A percentile compares a stretch with the other conserved stretches of the same genome.
Evolutionary conservation across 53 echinoderm and acorn worm species (phyloP).

Genomic region (Holothuria scabra): DNA sequence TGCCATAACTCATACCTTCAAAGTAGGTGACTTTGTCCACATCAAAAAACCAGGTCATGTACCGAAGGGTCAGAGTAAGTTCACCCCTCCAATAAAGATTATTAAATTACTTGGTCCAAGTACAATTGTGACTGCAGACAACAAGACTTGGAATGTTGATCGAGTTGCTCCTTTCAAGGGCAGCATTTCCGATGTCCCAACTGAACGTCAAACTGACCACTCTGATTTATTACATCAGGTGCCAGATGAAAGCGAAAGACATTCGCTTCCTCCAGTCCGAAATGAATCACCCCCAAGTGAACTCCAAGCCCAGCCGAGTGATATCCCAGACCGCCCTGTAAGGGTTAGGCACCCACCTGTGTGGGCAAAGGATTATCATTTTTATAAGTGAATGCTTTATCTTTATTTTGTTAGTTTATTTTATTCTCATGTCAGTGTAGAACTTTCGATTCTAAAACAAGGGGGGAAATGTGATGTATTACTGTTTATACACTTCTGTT

Average conservation of each 20-base stretch:
- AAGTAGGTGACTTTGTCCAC: not conserved
- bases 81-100: conserved; percentile 5
- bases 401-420: too few species aligned
- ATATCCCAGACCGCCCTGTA: not conserved
- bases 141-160: conserved; percentile 11
- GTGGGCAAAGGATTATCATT: conserved; percentile 5
- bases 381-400: not conserved
- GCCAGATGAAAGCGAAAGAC: not conserved
- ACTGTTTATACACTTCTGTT: too few species aligned
- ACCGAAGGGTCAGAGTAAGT: conserved; percentile 1
- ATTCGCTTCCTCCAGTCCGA: not conserved
- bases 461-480: too few species aligned
- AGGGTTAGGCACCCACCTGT: not conserved
- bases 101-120: not conserved
- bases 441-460: too few species aligned
- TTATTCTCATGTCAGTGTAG: too few species aligned
- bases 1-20: conserved; percentile 14
- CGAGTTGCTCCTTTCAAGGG: not conserved
- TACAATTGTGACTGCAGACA: conserved; percentile 20
- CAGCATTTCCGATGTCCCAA: not conserved
- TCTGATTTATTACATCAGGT: conserved; percentile 1
- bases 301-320: not conserved
- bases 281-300: not conserved
- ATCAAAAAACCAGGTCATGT: not conserved
- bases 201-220: not conserved